Percentiles rank a stretch among this genome's conserved stretches.
phyloP scores from a whole-genome alignment of 2,113 vertebrate species.

The Lepidothrix coronata region DNA sequence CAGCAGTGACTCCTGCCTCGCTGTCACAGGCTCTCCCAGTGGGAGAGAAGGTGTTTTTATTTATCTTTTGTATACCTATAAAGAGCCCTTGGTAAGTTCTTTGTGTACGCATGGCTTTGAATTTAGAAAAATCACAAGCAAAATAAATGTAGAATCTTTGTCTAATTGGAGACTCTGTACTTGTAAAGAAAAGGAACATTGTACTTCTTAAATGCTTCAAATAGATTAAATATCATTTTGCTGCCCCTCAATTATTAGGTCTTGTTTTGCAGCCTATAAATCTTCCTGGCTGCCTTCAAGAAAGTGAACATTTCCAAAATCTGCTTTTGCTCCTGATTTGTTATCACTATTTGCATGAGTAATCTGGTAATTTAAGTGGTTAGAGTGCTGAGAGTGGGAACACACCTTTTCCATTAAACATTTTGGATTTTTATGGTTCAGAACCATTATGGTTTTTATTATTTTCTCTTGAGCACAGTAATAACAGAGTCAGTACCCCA shows the following conservation, averaged over 20 bases:
- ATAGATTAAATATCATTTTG: neutral
- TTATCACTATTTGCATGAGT: neutral
- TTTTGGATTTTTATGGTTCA: neutral
- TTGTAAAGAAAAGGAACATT: neutral
- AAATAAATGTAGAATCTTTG: neutral
- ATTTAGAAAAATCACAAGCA: neutral
- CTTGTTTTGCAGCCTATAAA: neutral
- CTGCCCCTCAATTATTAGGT: neutral
- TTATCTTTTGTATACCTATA: no score
- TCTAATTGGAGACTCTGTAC: neutral
- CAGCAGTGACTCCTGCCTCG: neutral
- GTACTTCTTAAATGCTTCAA: neutral
- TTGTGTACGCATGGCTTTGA: accelerated
- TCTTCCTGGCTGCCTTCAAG: neutral
- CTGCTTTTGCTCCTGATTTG: neutral
- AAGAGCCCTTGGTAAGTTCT: neutral
- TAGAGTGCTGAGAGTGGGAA: neutral
- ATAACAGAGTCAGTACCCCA: neutral
- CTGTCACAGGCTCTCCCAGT: neutral
- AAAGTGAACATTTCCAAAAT: neutral
- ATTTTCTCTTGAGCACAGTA: neutral
- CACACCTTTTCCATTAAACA: neutral
- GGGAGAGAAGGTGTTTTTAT: neutral
- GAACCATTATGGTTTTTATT: neutral
- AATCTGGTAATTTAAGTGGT: neutral